Conservation (phyloP, 2,888 invertebrate species). For the Napeogenes sylphis region DNA sequence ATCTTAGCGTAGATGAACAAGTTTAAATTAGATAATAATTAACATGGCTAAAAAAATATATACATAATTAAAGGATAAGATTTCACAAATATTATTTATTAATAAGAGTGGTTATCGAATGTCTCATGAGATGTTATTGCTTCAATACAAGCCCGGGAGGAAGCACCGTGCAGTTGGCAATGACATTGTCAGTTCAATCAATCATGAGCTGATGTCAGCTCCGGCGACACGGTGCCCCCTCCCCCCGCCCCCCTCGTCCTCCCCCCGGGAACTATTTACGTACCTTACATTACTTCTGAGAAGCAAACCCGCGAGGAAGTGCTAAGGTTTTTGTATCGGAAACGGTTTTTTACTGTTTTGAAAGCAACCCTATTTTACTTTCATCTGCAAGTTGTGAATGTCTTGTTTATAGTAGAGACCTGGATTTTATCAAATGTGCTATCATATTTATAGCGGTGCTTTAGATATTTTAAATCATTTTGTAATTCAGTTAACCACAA, state of each 20-base stretch:
- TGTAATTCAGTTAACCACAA: no score
- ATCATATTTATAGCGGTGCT: neutral
- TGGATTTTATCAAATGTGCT: neutral
- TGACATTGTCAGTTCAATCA: conserved; percentile 58
- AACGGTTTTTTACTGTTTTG: conserved; percentile 58
- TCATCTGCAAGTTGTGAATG: neutral
- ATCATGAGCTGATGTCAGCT: conserved; percentile 54
- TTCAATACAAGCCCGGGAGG: no score
- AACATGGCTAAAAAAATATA: no score
- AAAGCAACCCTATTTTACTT: conserved; percentile 26
- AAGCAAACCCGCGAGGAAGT: conserved; percentile 63
- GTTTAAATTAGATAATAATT: no score
- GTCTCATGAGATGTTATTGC: no score
- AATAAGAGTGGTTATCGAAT: no score
- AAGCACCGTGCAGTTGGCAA: conserved; percentile 11
- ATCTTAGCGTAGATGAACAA: no score
- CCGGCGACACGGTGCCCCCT: conserved; percentile 62
- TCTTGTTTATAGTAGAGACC: neutral
- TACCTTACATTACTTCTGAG: conserved; percentile 72
- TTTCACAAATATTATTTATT: no score
- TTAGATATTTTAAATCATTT: neutral
- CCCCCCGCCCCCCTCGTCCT: conserved; percentile 58
- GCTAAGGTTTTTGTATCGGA: conserved; percentile 71
- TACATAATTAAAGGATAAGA: no score
- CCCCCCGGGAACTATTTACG: conserved; percentile 60